These are phyloP conservation scores for Drosophila imparisetae DNA, from an alignment of 2,888 invertebrate genomes.

Conservation along the genomic window DNA sequence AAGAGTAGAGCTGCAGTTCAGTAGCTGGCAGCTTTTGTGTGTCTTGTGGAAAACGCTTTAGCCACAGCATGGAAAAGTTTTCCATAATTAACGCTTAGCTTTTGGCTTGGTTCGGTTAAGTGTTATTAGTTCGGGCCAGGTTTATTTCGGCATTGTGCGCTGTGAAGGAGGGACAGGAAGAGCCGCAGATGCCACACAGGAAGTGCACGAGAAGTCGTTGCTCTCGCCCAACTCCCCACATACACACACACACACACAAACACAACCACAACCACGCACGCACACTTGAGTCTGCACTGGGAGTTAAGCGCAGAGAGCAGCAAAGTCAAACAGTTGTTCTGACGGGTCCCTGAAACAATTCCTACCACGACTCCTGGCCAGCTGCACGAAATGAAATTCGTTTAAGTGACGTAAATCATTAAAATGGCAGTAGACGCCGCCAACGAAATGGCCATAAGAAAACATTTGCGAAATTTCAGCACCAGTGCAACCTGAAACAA, in stretches of 20 bases:
- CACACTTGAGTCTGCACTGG: slow-evolving; percentile 28
- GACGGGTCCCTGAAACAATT: slow-evolving; percentile 14
- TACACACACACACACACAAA: background rate
- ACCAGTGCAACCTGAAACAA: slow-evolving; percentile 72
- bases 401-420: slow-evolving; percentile 72
- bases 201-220: slow-evolving; percentile 56
- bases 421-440: slow-evolving; percentile 59
- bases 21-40: slow-evolving; percentile 68
- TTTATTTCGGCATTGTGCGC: slow-evolving; percentile 26
- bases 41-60: slow-evolving; percentile 57
- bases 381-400: slow-evolving; percentile 59
- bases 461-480: slow-evolving; percentile 77
- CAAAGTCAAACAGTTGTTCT: slow-evolving; percentile 57
- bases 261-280: background rate
- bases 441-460: slow-evolving; percentile 69
- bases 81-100: slow-evolving; percentile 77
- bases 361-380: slow-evolving; percentile 16
- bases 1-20: slow-evolving; percentile 41
- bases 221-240: slow-evolving; percentile 8
- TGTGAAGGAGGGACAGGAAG: background rate
- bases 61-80: slow-evolving; percentile 64
- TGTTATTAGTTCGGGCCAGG: slow-evolving; percentile 68
- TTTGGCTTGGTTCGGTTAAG: slow-evolving; percentile 63
- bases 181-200: slow-evolving; percentile 20
- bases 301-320: slow-evolving; percentile 31